These are phyloP conservation scores for Pteropus rufus DNA, from an alignment of 2,797 vertebrate species.

Conservation along the genomic window DNA sequence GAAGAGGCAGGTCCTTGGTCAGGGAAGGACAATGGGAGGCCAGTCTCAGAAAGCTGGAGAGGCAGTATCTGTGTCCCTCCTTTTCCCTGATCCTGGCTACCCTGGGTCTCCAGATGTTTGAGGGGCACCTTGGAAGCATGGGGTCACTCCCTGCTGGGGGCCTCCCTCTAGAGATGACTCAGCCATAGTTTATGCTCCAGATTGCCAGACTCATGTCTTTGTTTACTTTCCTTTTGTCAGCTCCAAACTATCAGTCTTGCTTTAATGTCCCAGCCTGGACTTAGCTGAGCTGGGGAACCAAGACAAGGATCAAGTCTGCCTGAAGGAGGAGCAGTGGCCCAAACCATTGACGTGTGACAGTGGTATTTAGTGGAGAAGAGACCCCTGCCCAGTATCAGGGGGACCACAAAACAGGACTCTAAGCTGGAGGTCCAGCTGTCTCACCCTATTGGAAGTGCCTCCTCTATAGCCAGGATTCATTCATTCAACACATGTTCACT, in stretches of 20 bases:
- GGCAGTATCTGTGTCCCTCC: not conserved
- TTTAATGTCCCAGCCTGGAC: not conserved
- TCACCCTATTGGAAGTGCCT: rapidly evolving
- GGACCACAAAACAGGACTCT: not conserved
- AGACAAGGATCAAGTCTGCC: not conserved
- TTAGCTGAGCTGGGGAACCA: not conserved
- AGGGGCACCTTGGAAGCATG: not conserved
- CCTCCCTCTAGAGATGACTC: no score
- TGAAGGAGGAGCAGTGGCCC: not conserved
- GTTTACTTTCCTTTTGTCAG: not conserved
- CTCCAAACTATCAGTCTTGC: not conserved
- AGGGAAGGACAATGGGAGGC: not conserved
- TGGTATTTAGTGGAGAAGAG: not conserved
- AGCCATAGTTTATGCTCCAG: not conserved
- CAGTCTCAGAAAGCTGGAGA: rapidly evolving
- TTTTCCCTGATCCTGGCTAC: not conserved
- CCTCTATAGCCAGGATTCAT: not conserved
- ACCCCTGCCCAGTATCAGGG: not conserved
- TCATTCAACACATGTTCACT: not conserved
- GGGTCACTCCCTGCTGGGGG: not conserved
- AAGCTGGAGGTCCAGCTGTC: not conserved
- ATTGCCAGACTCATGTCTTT: not conserved
- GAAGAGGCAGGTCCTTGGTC: not conserved
- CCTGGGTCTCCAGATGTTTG: rapidly evolving
- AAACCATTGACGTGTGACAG: not conserved